Conservation (phyloP, 37 sponge, comb jelly and placozoan species). For the Axinella damicornis region DNA sequence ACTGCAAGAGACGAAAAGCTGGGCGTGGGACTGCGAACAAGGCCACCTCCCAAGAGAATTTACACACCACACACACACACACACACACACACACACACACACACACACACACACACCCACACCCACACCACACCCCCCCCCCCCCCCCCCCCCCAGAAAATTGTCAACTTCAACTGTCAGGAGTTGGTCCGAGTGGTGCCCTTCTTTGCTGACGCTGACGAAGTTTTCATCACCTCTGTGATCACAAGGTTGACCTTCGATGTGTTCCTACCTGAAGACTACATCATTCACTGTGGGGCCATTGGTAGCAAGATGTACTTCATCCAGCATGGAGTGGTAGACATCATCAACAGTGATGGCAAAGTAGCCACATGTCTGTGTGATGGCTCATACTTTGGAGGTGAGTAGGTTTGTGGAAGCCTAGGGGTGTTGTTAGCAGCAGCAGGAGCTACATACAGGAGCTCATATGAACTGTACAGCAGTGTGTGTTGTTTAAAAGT, state of each 20-base stretch:
- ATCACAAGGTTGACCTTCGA: conserved; percentile 55
- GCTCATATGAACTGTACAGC: too few relatives aligned
- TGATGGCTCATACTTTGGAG: conserved; percentile 79
- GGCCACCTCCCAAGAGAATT: too few relatives aligned
- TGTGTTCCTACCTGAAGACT: conserved; percentile 66
- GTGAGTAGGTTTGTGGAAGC: conserved; percentile 19
- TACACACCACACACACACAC: too few relatives aligned
- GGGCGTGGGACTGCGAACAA: too few relatives aligned
- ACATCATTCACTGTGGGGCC: conserved; percentile 34
- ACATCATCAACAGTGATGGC: conserved; percentile 49
- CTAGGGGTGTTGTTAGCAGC: too few relatives aligned
- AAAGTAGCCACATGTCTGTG: conserved; percentile 18
- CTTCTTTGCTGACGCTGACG: conserved; percentile 46
- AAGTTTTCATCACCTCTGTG: conserved; percentile 47
- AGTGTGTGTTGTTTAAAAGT: too few relatives aligned
- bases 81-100: too few relatives aligned
- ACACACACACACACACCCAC: too few relatives aligned
- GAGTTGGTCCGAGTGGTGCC: conserved; percentile 62
- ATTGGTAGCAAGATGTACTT: conserved; percentile 79
- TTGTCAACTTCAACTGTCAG: conserved; percentile 44
- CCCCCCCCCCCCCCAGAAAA: conserved; percentile 42
- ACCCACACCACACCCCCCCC: not conserved
- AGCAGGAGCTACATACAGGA: too few relatives aligned
- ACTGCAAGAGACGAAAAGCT: too few relatives aligned
- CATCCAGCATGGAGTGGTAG: conserved; percentile 70